These are phyloP conservation scores for Phylloscopus collybita DNA, from an alignment of 2,797 vertebrate genomes.

Conservation along the genomic window DNA sequence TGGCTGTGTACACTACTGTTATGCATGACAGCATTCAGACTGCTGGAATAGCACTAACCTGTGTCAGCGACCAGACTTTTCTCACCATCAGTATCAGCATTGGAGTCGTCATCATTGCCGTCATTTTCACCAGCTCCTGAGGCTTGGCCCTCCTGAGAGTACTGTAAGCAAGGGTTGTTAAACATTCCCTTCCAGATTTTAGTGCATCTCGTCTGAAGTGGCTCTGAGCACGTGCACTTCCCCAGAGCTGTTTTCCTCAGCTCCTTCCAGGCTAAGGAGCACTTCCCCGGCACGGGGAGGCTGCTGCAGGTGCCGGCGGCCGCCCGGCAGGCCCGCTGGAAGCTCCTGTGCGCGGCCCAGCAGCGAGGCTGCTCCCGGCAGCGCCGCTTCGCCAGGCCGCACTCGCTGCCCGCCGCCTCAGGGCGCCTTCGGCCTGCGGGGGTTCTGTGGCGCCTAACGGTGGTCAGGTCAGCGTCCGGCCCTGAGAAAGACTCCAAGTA, in stretches of 20 bases:
- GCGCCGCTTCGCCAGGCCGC: background rate
- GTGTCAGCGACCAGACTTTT: background rate
- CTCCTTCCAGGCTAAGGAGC: constrained; percentile 52
- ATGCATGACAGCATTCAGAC: background rate
- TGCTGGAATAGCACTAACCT: constrained; percentile 53
- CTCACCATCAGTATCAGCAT: background rate
- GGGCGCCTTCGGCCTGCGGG: background rate
- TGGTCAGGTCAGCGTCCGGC: constrained; percentile 38
- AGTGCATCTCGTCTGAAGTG: constrained; percentile 54
- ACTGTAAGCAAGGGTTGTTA: constrained; percentile 67
- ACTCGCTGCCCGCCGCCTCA: background rate
- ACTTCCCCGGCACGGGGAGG: background rate
- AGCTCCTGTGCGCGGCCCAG: constrained; percentile 32
- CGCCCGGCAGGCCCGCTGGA: constrained; percentile 62
- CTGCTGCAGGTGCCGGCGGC: constrained; percentile 45
- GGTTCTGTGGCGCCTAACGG: background rate
- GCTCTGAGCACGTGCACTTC: constrained; percentile 66
- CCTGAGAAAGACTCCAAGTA: constrained; percentile 6
- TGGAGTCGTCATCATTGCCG: background rate
- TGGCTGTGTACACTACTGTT: background rate
- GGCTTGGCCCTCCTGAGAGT: background rate
- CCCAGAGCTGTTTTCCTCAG: constrained; percentile 66
- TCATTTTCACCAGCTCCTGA: background rate
- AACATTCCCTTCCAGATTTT: constrained; percentile 70
- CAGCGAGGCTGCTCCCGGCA: constrained; percentile 68